Percentiles rank a stretch among this genome's conserved stretches.
Conservation (phyloP, 2,113 vertebrate species). For the Pogonocichla stellata region DNA sequence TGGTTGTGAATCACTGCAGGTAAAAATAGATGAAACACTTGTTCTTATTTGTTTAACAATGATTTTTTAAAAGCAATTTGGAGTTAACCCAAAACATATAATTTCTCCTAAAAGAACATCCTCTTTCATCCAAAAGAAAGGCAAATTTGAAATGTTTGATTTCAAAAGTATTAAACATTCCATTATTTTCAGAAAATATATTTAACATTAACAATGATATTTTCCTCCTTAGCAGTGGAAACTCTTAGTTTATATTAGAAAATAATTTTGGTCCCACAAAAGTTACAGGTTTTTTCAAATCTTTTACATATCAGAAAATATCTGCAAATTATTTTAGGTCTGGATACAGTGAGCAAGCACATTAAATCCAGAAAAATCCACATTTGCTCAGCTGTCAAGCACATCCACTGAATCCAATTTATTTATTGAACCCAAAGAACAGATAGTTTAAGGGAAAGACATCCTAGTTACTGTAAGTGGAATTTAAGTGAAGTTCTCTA, state of each 20-base stretch:
- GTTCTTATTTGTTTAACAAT: neutral
- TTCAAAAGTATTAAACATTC: neutral
- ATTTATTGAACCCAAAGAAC: neutral
- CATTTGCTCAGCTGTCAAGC: neutral
- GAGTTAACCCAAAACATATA: neutral
- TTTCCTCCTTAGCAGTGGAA: neutral
- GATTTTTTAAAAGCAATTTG: neutral
- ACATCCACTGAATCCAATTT: neutral
- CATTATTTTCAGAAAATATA: neutral
- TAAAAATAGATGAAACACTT: neutral
- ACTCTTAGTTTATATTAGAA: neutral
- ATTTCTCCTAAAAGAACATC: neutral
- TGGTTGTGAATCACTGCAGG: neutral
- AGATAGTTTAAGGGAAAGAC: neutral
- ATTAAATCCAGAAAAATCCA: neutral
- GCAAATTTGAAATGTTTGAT: neutral
- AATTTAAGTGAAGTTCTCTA: neutral
- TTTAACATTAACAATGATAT: neutral
- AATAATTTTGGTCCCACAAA: neutral
- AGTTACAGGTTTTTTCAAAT: neutral
- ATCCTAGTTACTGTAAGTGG: neutral
- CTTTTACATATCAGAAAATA: neutral
- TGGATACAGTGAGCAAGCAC: neutral
- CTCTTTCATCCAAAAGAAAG: neutral
- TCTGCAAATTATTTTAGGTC: neutral